Conservation (phyloP, 1,140 invertebrate genomes). For the Zeugodacus cucurbitae region DNA sequence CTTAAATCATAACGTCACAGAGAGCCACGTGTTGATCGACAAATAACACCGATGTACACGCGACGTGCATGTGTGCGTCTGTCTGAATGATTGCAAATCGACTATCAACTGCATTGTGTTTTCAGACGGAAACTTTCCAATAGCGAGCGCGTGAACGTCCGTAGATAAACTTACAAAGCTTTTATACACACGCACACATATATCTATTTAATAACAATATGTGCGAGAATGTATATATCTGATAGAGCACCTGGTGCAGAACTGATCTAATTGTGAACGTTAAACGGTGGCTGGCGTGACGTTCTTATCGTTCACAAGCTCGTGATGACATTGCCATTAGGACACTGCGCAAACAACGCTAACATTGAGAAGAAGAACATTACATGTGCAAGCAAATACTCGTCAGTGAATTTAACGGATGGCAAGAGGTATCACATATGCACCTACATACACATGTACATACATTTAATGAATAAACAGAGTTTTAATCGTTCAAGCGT, state of each 20-base stretch:
- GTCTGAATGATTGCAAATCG: neutral
- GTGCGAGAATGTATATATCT: neutral
- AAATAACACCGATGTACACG: neutral
- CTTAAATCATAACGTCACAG: neutral
- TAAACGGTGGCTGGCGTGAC: neutral
- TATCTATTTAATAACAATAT: neutral
- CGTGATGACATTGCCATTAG: neutral
- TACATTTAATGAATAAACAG: neutral
- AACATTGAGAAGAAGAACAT: neutral
- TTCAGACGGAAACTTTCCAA: neutral
- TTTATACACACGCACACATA: neutral
- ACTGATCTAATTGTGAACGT: constrained; percentile 18
- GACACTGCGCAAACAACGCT: neutral
- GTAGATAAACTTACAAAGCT: neutral
- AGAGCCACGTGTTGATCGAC: neutral
- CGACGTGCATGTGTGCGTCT: neutral
- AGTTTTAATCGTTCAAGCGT: neutral
- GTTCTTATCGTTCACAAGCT: neutral
- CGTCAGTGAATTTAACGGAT: too few species aligned
- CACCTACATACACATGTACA: neutral
- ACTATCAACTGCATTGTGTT: neutral
- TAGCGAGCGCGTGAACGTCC: neutral
- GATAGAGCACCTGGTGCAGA: neutral
- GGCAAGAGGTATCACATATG: neutral
- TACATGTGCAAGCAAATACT: too few species aligned